A percentile compares a stretch with the other conserved stretches of the same genome.
phyloP scores from a whole-genome alignment of 2,888 invertebrate species.

The Eueremaeus valkanovi region DNA sequence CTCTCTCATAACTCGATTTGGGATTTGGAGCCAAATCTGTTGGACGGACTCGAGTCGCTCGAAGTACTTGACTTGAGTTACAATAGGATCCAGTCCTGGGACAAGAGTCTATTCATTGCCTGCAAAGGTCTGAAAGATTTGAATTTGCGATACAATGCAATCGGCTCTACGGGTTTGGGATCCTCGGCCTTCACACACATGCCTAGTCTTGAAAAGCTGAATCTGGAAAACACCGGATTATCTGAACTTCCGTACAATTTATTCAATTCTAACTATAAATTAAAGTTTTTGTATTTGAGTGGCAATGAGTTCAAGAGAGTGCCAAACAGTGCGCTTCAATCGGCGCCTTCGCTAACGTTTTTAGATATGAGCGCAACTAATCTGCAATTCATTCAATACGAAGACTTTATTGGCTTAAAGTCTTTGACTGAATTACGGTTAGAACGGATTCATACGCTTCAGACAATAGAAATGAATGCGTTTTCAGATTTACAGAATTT shows the following conservation, averaged over 20 bases:
- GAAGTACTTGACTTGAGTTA: constrained; percentile 78
- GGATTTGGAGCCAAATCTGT: constrained; percentile 74
- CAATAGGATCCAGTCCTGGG: constrained; percentile 74
- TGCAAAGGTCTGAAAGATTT: constrained; percentile 66
- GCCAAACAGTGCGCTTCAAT: constrained; percentile 34
- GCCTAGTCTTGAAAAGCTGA: constrained; percentile 4
- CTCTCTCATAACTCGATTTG: constrained; percentile 79
- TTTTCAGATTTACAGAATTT: constrained; percentile 15
- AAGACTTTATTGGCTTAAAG: constrained; percentile 26
- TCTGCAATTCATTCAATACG: constrained; percentile 23
- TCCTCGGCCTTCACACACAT: background rate
- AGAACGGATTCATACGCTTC: background rate
- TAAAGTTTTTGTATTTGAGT: constrained; percentile 12
- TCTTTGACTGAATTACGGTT: constrained; percentile 32
- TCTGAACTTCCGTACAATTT: background rate
- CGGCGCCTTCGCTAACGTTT: constrained; percentile 15
- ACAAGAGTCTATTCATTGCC: constrained; percentile 80
- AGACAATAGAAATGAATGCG: constrained; percentile 10
- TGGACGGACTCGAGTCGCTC: constrained; percentile 79
- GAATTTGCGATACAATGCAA: background rate
- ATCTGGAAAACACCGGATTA: constrained; percentile 19
- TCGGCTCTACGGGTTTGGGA: background rate
- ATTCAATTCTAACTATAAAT: background rate
- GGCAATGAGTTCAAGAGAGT: constrained; percentile 19
- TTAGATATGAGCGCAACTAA: constrained; percentile 36